Percentiles rank a stretch among this genome's conserved stretches.
Evolutionary conservation across 2,888 invertebrate genomes (phyloP).

Genomic region (Caradrina clavipalpis): DNA sequence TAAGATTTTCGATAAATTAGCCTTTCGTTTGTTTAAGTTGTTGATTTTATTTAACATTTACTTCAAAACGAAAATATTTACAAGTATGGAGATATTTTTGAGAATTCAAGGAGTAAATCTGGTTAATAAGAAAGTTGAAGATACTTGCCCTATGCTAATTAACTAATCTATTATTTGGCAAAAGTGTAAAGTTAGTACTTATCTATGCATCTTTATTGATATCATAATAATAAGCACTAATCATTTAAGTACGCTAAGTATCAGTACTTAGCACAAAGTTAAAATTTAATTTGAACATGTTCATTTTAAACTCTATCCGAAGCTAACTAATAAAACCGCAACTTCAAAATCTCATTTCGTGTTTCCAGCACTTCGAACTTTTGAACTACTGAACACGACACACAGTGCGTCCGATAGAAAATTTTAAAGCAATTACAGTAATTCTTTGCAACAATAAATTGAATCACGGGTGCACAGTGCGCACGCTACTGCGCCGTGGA

Average conservation of each 20-base stretch:
- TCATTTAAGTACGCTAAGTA: not conserved
- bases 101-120: too few relatives aligned
- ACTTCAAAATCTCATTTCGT: slow-evolving; percentile 56
- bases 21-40: too few relatives aligned
- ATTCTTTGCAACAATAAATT: slow-evolving; percentile 71
- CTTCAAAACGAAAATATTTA: too few relatives aligned
- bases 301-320: not conserved
- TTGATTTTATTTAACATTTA: too few relatives aligned
- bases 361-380: slow-evolving; percentile 45
- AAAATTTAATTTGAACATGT: not conserved
- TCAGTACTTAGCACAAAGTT: not conserved
- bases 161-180: not conserved
- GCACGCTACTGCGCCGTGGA: slow-evolving; percentile 61
- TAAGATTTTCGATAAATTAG: too few relatives aligned
- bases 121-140: too few relatives aligned
- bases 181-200: not conserved
- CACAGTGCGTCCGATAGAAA: slow-evolving; percentile 60
- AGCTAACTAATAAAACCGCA: slow-evolving; percentile 27
- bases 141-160: too few relatives aligned
- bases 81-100: too few relatives aligned
- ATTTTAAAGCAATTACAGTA: slow-evolving; percentile 71
- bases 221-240: not conserved
- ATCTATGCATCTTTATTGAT: not conserved
- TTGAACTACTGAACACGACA: slow-evolving; percentile 41
- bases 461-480: slow-evolving; percentile 70